Percentiles rank a stretch among this genome's conserved stretches.
phyloP scores from a whole-genome alignment of 2,888 invertebrate genomes.

The Epirrhoe tristata region DNA sequence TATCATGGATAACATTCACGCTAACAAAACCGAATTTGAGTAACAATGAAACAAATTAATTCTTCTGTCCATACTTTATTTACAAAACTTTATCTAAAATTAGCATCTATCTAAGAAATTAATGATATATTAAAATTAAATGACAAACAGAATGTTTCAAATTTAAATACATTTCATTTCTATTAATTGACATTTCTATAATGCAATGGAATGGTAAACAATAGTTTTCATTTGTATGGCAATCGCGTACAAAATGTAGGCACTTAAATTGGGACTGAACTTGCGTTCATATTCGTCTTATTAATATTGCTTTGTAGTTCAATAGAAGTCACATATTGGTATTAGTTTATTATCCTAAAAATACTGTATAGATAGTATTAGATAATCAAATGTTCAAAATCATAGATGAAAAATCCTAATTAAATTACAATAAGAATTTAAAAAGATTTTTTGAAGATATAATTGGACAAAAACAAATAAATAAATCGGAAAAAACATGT shows the following conservation, averaged over 20 bases:
- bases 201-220: constrained; percentile 17
- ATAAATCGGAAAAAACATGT: constrained; percentile 34
- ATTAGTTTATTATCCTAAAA: not conserved
- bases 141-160: constrained; percentile 2
- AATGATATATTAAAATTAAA: constrained; percentile 17
- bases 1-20: too few species aligned
- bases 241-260: constrained; percentile 20
- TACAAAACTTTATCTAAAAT: constrained; percentile 24
- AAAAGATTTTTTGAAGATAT: constrained; percentile 15
- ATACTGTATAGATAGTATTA: constrained; percentile 5
- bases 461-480: constrained; percentile 33
- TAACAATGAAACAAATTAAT: constrained; percentile 16
- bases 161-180: constrained; percentile 3
- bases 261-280: constrained; percentile 1
- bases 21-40: too few species aligned
- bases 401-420: constrained; percentile 1
- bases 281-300: not conserved
- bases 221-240: not conserved
- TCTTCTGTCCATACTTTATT: constrained; percentile 22
- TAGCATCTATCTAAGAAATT: constrained; percentile 20
- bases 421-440: constrained; percentile 19
- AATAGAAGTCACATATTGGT: constrained; percentile 4
- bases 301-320: not conserved
- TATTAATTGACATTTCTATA: constrained; percentile 25
- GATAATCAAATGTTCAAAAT: constrained; percentile 12